A percentile compares a stretch with the other conserved stretches of the same genome.
phyloP scores from a whole-genome alignment of 1,140 invertebrate genomes.

The Venustaconcha ellipsiformis region DNA sequence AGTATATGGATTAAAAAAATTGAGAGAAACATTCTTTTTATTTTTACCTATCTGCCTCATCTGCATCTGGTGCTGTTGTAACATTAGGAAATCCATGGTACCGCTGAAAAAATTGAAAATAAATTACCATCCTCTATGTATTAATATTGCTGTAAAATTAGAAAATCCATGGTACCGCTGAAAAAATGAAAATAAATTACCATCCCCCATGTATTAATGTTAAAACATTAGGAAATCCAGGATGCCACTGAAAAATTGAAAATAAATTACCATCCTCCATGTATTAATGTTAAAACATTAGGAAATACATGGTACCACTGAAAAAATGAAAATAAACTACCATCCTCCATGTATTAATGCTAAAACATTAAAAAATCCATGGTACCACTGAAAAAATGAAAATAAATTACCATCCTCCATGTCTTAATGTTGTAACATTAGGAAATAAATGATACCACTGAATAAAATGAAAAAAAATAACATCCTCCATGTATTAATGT shows the following conservation, averaged over 20 bases:
- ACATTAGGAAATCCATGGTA: slow-evolving; percentile 62
- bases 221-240: not conserved
- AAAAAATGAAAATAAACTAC: not conserved
- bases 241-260: not conserved
- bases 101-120: slow-evolving; percentile 40
- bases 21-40: too few species aligned
- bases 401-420: not conserved
- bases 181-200: slow-evolving; percentile 3
- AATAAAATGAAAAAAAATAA: not conserved
- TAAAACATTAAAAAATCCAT: not conserved
- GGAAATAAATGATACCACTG: not conserved
- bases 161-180: not conserved
- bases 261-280: not conserved
- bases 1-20: too few species aligned
- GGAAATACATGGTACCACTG: slow-evolving; percentile 62
- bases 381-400: slow-evolving; percentile 5
- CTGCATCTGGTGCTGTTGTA: slow-evolving; percentile 47
- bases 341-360: too few species aligned
- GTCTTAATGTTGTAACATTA: too few species aligned
- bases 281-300: slow-evolving; percentile 24
- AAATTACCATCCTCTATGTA: too few species aligned
- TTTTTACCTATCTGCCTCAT: slow-evolving; percentile 4
- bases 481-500: not conserved
- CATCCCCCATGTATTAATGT: not conserved
- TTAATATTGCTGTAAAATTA: too few species aligned